Evolutionary conservation across 2,797 vertebrate genomes (phyloP).

Genomic region (Lacerta agilis): DNA sequence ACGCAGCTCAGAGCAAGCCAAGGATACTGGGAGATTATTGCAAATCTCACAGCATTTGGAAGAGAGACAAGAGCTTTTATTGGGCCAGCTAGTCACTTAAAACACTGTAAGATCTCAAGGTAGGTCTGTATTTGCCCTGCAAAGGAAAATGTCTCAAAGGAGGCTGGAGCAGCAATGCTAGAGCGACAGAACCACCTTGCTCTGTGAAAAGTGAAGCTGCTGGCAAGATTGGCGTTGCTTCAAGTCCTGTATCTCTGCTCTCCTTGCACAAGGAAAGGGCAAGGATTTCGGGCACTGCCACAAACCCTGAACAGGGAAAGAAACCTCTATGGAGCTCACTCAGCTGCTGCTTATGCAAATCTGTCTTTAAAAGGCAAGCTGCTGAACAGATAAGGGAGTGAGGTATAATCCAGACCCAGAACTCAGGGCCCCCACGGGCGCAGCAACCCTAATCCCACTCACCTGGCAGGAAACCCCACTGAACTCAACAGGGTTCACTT

Average conservation of each 20-base stretch:
- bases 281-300: background rate
- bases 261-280: background rate
- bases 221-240: background rate
- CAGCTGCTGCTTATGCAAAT: background rate
- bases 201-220: background rate
- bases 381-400: background rate
- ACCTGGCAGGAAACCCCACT: too few relatives aligned
- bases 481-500: too few relatives aligned
- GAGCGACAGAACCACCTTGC: background rate
- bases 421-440: background rate
- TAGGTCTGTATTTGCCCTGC: background rate
- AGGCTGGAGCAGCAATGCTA: background rate
- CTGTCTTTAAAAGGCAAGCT: background rate
- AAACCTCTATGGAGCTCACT: too few relatives aligned
- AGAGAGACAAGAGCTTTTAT: background rate
- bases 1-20: fast-evolving
- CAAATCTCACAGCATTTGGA: background rate
- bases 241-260: background rate
- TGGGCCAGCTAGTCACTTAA: background rate
- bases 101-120: background rate
- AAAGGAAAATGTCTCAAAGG: background rate
- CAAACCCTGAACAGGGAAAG: too few relatives aligned
- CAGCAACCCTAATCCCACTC: background rate
- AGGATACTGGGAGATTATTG: background rate
- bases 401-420: background rate